These are phyloP conservation scores for Austrofundulus limnaeus DNA, from an alignment of 2,113 vertebrate species.

Conservation along the genomic window DNA sequence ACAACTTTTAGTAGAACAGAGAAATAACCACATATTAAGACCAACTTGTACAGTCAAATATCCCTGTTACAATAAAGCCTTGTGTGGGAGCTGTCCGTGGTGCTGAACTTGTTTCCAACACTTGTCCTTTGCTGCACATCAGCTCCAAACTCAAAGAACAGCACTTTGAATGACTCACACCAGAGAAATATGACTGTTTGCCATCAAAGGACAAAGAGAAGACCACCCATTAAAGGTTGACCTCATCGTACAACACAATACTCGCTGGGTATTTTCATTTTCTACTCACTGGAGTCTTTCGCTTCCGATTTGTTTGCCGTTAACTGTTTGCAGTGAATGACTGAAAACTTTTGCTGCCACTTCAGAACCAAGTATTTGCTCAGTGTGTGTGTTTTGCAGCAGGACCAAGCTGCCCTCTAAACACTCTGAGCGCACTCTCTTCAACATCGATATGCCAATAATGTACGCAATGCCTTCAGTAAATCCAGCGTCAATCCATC, in stretches of 20 bases:
- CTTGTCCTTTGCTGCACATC: conserved; percentile 18
- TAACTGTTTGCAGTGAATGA: background rate
- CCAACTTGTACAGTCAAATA: too few species aligned
- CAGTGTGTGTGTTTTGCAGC: background rate
- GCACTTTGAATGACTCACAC: conserved; percentile 29
- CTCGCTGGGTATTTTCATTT: background rate
- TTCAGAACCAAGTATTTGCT: background rate
- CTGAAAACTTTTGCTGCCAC: background rate
- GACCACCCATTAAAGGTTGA: conserved; percentile 24
- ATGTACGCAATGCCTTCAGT: conserved; percentile 35
- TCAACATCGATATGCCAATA: conserved; percentile 44
- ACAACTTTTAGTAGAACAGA: too few species aligned
- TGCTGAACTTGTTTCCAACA: conserved; percentile 8
- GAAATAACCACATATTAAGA: too few species aligned
- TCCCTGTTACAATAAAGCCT: background rate
- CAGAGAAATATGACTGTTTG: conserved; percentile 24
- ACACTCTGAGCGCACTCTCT: conserved; percentile 5
- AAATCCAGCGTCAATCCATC: conserved; percentile 33
- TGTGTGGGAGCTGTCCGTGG: conserved; percentile 33
- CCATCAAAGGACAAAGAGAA: conserved; percentile 25
- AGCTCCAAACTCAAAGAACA: background rate
- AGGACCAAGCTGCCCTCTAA: conserved; percentile 13
- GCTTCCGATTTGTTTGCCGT: background rate
- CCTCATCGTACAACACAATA: conserved; percentile 11
- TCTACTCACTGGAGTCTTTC: background rate